Conservation (phyloP, 2,113 vertebrate genomes). For the Tauraco erythrolophus region DNA sequence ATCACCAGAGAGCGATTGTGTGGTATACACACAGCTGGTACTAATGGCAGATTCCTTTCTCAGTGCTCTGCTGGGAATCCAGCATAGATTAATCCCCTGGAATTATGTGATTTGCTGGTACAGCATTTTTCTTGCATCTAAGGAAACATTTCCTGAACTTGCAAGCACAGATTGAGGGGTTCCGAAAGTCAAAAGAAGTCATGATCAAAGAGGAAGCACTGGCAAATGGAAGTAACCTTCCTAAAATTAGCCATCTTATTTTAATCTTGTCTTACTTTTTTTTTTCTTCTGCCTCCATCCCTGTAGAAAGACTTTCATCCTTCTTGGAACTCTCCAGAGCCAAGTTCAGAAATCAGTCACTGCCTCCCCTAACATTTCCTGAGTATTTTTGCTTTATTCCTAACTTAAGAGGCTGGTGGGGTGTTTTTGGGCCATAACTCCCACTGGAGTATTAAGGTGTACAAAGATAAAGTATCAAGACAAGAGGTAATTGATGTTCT, state of each 20-base stretch:
- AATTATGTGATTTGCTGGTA: constrained; percentile 36
- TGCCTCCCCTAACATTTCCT: background rate
- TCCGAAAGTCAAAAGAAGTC: background rate
- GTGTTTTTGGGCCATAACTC: background rate
- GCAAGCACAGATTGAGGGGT: background rate
- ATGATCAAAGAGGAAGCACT: background rate
- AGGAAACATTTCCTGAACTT: background rate
- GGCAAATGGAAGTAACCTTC: background rate
- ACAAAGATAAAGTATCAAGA: background rate
- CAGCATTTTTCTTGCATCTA: constrained; percentile 23
- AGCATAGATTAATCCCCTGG: constrained; percentile 23
- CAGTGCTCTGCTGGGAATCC: constrained; percentile 50
- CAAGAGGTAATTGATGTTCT: constrained; percentile 26
- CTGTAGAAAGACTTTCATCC: background rate
- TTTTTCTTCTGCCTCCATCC: background rate
- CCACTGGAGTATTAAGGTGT: background rate
- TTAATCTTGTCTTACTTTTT: background rate
- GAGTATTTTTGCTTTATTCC: background rate
- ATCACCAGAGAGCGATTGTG: constrained; percentile 23
- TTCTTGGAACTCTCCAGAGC: background rate
- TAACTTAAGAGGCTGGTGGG: background rate
- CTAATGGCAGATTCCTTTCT: constrained; percentile 32
- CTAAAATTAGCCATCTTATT: background rate
- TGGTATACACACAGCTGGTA: constrained; percentile 49
- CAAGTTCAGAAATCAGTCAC: background rate